These are phyloP conservation scores for Onthophagus sagittarius DNA, from an alignment of 2,888 invertebrate genomes.

Conservation along the genomic window DNA sequence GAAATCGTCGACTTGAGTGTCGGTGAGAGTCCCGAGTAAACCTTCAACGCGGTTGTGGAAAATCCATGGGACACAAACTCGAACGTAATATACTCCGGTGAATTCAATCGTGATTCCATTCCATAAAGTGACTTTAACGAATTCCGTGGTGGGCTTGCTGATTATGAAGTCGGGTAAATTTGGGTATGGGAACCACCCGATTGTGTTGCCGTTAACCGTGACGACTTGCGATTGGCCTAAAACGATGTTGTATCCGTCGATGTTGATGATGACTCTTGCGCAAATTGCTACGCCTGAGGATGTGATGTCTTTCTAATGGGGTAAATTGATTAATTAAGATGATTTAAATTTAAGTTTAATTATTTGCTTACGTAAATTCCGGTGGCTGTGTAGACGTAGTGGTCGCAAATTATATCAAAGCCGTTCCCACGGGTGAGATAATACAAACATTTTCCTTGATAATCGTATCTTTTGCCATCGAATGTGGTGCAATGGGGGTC, in stretches of 20 bases:
- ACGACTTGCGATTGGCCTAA: neutral
- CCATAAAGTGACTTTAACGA: neutral
- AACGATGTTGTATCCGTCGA: neutral
- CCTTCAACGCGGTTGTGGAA: neutral
- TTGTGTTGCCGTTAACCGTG: neutral
- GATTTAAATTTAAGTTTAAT: neutral
- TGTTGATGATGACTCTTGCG: conserved; percentile 2
- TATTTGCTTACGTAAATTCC: conserved; percentile 12
- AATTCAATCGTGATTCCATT: conserved; percentile 10
- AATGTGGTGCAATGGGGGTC: conserved; percentile 13
- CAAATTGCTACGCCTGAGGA: neutral
- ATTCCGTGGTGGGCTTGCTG: conserved; percentile 50
- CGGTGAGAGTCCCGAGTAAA: conserved; percentile 8
- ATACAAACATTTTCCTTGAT: conserved; percentile 16
- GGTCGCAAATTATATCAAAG: conserved; percentile 12
- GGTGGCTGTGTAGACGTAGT: neutral
- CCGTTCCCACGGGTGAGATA: conserved; percentile 10
- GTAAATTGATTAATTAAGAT: neutral
- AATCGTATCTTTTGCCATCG: conserved; percentile 17
- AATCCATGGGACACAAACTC: neutral
- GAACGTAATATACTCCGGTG: conserved; percentile 4
- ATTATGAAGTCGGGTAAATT: neutral
- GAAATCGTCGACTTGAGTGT: conserved; percentile 13
- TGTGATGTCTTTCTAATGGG: neutral
- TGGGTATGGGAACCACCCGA: conserved; percentile 7